Evolutionary conservation across 2,113 vertebrate species (phyloP).

Genomic region (Tiliqua scincoides): DNA sequence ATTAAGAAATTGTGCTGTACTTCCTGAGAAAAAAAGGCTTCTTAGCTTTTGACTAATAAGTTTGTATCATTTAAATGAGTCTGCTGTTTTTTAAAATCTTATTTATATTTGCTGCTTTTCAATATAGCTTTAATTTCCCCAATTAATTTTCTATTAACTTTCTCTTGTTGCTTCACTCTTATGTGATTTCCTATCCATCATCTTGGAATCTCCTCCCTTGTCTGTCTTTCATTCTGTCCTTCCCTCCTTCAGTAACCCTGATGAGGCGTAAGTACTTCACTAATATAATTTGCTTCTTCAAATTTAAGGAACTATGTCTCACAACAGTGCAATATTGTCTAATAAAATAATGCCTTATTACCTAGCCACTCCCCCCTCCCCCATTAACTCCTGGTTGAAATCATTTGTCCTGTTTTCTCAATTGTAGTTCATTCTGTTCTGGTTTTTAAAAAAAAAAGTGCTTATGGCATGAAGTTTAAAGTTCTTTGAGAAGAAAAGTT

Average conservation of each 20-base stretch:
- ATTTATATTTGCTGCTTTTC: conserved; percentile 25
- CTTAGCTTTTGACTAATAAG: not conserved
- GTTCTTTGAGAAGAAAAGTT: not conserved
- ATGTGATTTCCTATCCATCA: conserved; percentile 25
- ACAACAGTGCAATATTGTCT: not conserved
- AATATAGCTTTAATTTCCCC: conserved; percentile 18
- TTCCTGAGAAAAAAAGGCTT: not conserved
- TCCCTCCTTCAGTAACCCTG: conserved; percentile 59
- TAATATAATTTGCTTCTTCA: conserved; percentile 38
- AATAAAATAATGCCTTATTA: conserved; percentile 29
- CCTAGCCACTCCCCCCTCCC: not conserved
- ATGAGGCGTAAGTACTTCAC: conserved; percentile 56
- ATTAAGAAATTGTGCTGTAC: not conserved
- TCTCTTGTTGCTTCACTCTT: conserved; percentile 42
- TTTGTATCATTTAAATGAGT: conserved; percentile 1
- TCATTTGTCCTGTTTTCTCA: not conserved
- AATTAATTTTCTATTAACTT: conserved; percentile 53
- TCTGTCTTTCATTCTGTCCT: conserved; percentile 28
- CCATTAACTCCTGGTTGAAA: not conserved
- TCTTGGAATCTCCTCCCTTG: conserved; percentile 54
- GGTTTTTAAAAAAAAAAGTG: not conserved
- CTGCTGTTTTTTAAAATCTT: not conserved
- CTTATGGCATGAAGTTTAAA: not conserved
- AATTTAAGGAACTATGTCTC: not conserved
- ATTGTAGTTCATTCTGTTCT: not conserved